Evolutionary conservation across 2,888 invertebrate species (phyloP).

Genomic region (Agrilus cyanescens): DNA sequence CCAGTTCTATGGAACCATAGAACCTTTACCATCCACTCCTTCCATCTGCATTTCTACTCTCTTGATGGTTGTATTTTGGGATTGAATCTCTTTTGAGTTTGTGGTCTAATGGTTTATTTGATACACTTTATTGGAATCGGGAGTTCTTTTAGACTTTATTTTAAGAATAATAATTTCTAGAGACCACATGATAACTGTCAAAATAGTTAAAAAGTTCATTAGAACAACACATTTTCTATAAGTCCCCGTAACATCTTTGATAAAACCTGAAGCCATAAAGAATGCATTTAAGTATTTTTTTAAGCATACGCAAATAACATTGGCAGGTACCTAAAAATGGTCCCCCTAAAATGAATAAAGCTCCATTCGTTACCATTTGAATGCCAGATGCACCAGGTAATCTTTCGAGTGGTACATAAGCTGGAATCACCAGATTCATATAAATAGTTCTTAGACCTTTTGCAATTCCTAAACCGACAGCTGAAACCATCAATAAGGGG

Average conservation of each 20-base stretch:
- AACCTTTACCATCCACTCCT: no score
- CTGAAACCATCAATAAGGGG: constrained; percentile 35
- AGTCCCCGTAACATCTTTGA: constrained; percentile 48
- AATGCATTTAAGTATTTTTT: no score
- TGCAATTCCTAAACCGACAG: constrained; percentile 48
- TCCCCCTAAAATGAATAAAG: constrained; percentile 47
- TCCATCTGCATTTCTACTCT: no score
- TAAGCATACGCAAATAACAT: neutral
- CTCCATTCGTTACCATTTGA: constrained; percentile 56
- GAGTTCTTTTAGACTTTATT: neutral
- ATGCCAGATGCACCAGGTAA: constrained; percentile 56
- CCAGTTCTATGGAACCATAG: no score
- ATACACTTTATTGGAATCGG: no score
- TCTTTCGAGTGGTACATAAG: constrained; percentile 52
- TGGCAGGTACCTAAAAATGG: constrained; percentile 45
- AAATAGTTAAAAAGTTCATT: constrained; percentile 47
- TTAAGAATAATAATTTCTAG: constrained; percentile 28
- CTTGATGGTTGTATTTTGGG: no score
- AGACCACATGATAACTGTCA: constrained; percentile 48
- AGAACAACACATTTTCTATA: constrained; percentile 47
- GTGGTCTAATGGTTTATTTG: no score
- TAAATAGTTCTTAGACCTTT: constrained; percentile 60
- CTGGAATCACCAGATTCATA: constrained; percentile 55
- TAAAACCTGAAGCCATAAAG: constrained; percentile 39
- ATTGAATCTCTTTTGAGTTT: no score